Evolutionary conservation across 2,888 invertebrate species (phyloP).

Genomic region (Leptopilina drosophilae): DNA sequence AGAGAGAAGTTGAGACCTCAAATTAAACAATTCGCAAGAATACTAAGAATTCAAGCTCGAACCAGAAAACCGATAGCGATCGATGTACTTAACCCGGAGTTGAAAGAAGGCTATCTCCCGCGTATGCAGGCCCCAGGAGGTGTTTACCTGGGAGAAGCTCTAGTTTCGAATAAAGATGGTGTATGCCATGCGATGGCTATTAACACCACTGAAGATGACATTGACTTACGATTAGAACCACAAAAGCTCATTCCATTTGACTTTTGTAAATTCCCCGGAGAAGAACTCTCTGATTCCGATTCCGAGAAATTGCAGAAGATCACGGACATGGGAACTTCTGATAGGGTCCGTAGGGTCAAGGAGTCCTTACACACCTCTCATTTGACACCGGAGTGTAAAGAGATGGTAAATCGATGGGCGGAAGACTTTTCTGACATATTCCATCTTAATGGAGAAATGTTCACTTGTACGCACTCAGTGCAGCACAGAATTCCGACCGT

Average conservation of each 20-base stretch:
- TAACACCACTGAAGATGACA: not conserved
- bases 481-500: too few relatives aligned
- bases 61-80: not conserved
- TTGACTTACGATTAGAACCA: not conserved
- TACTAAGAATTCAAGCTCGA: not conserved
- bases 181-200: not conserved
- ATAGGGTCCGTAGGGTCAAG: too few relatives aligned
- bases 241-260: not conserved
- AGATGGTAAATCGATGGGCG: too few relatives aligned
- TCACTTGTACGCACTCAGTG: too few relatives aligned
- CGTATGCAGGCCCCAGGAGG: not conserved
- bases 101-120: not conserved
- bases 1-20: not conserved
- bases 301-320: not conserved
- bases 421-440: too few relatives aligned
- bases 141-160: not conserved
- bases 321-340: too few relatives aligned
- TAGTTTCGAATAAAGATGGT: not conserved
- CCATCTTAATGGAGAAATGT: too few relatives aligned
- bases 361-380: too few relatives aligned
- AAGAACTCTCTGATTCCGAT: not conserved
- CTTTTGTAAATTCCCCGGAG: not conserved
- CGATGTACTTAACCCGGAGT: not conserved
- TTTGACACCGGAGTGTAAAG: too few relatives aligned
- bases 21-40: not conserved